These are phyloP conservation scores for Sternotherus odoratus DNA, from an alignment of 2,797 vertebrate species.

Conservation along the genomic window DNA sequence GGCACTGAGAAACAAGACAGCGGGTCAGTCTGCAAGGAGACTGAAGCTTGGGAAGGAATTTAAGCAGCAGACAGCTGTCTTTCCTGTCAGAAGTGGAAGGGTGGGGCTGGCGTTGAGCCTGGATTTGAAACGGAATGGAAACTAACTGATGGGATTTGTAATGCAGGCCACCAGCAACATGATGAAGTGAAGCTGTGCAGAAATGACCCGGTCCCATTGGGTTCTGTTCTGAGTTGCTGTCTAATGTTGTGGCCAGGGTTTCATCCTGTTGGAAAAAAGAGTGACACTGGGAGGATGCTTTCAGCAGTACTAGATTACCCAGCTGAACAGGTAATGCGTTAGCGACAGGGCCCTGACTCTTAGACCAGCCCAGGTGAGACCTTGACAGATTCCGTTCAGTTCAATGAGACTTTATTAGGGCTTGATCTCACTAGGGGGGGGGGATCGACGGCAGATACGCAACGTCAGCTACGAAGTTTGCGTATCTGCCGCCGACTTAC, in stretches of 20 bases:
- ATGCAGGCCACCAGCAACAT: not conserved
- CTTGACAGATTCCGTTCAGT: not conserved
- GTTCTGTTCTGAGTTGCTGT: not conserved
- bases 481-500: too few relatives aligned
- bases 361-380: not conserved
- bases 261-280: not conserved
- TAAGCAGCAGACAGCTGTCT: not conserved
- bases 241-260: not conserved
- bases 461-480: too few relatives aligned
- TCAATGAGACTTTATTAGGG: not conserved
- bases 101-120: not conserved
- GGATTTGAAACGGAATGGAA: not conserved
- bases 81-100: not conserved
- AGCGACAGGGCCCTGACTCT: rapidly evolving
- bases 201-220: not conserved
- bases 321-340: rapidly evolving
- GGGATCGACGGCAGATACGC: too few relatives aligned
- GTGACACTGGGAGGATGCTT: not conserved
- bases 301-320: not conserved
- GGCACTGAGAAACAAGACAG: not conserved
- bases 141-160: not conserved
- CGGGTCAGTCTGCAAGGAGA: not conserved
- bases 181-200: not conserved
- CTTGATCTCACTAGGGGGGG: too few relatives aligned
- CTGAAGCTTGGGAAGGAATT: not conserved